Base-by-base conservation (phyloP, 2,888 invertebrate species). In the Apamea epomidion region DNA sequence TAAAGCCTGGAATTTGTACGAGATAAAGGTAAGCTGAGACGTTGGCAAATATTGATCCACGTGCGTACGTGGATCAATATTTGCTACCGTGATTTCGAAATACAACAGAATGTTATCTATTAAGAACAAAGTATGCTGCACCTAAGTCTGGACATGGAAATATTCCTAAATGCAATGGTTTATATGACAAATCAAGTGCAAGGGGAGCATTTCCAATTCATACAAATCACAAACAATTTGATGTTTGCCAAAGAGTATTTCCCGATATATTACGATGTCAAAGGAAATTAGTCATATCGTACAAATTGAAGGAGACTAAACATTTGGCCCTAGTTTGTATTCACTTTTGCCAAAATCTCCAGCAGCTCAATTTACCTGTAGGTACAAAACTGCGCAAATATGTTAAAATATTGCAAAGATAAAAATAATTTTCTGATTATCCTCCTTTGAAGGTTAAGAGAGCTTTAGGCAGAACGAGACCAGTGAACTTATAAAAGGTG, bases 51-150 rank as follows among this genome's bases (percentile, higher is more conserved):
- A n/a, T n/a, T n/a, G n/a, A n/a, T n/a, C n/a, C n/a, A n/a, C n/a
- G n/a, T n/a, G n/a, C 64, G 62, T 80, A 81, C 77, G 74, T 77
- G 81, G 25, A 62, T 67, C 69, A 84, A 84, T 73, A 84, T 84
- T 85, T 85, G 69, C 25, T 14, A 69, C 73, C 77, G 60, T 73
- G 74, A 84, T 84, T 68, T 74, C n/a, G 81, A 69, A 84, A 84
- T 60, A 69, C 32, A 84, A 64, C 16, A 18, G 16, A 32, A 16
- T 67, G 60, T 65, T 70, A 71, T 67, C 45, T 70, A 21, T 70
- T 25, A 8, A 64, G 54, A 65, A n/a, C 32, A 75, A 58, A 29
- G 32, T 54, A 42, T 60, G 74, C 8, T 54, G 3, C 16, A 32
- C 37, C 4, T 1, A 45, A 32, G 69, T 75, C 69, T 70, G 58